Base-by-base conservation (phyloP, 2,888 invertebrate species). In the Cerceris rybyensis region DNA sequence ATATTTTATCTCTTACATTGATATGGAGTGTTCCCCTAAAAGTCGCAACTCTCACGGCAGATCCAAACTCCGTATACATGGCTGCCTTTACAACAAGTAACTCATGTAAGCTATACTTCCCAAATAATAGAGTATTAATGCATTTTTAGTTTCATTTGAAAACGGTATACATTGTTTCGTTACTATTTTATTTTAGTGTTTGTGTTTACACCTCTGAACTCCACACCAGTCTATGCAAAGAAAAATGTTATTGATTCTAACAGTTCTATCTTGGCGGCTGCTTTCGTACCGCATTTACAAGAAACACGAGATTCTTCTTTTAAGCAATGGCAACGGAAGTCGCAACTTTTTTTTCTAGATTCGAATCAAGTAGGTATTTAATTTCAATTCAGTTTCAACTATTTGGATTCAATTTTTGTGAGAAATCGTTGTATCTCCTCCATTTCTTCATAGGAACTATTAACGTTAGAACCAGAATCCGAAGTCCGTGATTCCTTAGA, bases 1-100 rank as follows among this genome's bases (percentile, higher is more conserved):
- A 96, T 92, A 92, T 96, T 14, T 91, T 96, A 65, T 95, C 95
- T 0, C 92, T 96, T n/a, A 93, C 94, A 28, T 93, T 97, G 65
- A 93, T 94, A 41, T 97, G 97, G 97, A 93, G 93, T 61, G 96
- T 96, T 2, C 92, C 93, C 13, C 78, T 95, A 11, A 90, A 92
- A 49, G 91, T 94, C 2, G 87, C 92, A 11, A 90, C 93, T 55
- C 89, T 96, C 50, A 90, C 94, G 7, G 92, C 94, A 11, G 96
- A 97, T 91, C 94, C 94, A 0, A 92, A 94, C 61, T 95, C 95
- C 0, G 94, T 94, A 63, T 94, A 94, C 88, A 95, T 97, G 94
- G 96, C 96, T 1, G 94, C 95, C 14, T 94, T 96, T 81, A 96
- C 96, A 0, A 89, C 90, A 7, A 93, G 94, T 82, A 95, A 95